phyloP scores from a whole-genome alignment of 2,888 invertebrate genomes.

The Drosophila parthenogenetica region DNA sequence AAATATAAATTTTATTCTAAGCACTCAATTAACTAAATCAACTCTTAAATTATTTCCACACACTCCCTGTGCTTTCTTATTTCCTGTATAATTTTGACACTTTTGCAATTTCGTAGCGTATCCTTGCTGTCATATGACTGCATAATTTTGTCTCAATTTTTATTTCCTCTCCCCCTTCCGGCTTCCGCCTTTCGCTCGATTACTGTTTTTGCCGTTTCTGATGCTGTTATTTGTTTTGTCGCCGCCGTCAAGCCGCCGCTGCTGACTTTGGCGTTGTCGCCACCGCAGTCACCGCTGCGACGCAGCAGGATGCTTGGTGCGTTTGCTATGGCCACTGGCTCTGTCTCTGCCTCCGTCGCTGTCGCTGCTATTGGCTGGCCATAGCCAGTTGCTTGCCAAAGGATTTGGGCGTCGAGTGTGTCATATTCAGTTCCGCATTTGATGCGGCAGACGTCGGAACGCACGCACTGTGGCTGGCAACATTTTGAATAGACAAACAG shows the following conservation, averaged over 20 bases:
- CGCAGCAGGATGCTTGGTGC: conserved; percentile 41
- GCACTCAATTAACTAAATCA: background rate
- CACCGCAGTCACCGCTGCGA: conserved; percentile 42
- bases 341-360: conserved; percentile 14
- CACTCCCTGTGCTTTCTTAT: background rate
- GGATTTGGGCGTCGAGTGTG: conserved; percentile 61
- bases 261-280: conserved; percentile 46
- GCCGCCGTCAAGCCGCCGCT: conserved; percentile 52
- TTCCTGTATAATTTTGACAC: background rate
- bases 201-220: conserved; percentile 52
- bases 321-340: conserved; percentile 8
- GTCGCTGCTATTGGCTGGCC: no score
- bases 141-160: conserved; percentile 28
- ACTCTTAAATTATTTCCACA: conserved; percentile 1
- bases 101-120: conserved; percentile 37
- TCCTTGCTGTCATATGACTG: conserved; percentile 35
- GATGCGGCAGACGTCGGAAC: conserved; percentile 59
- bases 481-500: conserved; percentile 15
- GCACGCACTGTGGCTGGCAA: conserved; percentile 41
- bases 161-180: background rate
- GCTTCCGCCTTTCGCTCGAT: background rate
- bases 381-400: conserved; percentile 58
- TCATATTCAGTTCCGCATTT: conserved; percentile 76
- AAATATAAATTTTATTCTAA: background rate
- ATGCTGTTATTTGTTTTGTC: conserved; percentile 76